Percentiles rank a stretch among this genome's conserved stretches.
These are phyloP conservation scores for Puffinus mauretanicus DNA, from an alignment of 2,113 vertebrate genomes.

Conservation along the genomic window DNA sequence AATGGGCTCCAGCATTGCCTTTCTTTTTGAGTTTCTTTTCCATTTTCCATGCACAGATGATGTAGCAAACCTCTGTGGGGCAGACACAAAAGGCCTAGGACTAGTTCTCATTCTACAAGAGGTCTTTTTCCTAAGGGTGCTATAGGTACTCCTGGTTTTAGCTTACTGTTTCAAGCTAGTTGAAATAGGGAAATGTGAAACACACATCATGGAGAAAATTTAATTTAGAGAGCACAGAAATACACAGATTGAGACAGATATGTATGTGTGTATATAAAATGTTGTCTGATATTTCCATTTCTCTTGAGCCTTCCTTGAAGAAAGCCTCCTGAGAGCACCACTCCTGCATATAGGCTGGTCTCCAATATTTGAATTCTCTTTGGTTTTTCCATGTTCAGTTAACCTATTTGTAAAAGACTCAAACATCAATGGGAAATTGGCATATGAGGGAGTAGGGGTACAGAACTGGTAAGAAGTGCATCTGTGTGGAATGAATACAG, in stretches of 20 bases:
- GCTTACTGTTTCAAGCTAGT: background rate
- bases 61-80: background rate
- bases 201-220: background rate
- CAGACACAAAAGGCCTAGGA: background rate
- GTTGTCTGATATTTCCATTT: background rate
- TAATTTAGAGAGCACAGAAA: background rate
- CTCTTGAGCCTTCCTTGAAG: background rate
- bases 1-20: background rate
- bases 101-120: background rate
- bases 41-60: background rate
- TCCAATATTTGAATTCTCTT: background rate
- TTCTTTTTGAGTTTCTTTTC: background rate
- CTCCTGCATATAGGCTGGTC: background rate
- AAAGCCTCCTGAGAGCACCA: background rate
- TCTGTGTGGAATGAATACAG: background rate
- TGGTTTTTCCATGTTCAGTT: background rate
- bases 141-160: background rate
- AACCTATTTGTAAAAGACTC: background rate
- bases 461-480: background rate
- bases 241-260: background rate
- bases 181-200: background rate
- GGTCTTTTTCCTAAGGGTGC: background rate
- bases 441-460: background rate
- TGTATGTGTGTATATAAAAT: background rate
- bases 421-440: background rate